Base-by-base conservation (phyloP, 2,888 invertebrate genomes). In the Aphidius colemani region DNA sequence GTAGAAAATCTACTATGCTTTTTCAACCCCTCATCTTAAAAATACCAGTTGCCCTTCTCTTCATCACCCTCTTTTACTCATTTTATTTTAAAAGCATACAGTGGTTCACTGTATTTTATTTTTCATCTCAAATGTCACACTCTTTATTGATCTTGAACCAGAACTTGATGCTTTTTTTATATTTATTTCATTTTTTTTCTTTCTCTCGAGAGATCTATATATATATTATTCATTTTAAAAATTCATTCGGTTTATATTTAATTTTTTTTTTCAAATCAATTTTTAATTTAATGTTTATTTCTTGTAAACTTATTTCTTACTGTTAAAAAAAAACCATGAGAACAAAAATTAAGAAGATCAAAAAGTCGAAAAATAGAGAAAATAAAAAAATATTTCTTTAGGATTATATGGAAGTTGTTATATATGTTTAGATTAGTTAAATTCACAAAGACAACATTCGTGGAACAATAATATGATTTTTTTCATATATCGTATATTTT, bases 381-480 rank as follows among this genome's bases (percentile, higher is more conserved):
- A 41, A 11, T 39, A 51, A 50, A 58, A 51, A 63, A 18, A 46
- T 43, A 39, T 6, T 53, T 41, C 30, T 48, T 45, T 50, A 48
- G 30, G 44, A 53, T 62, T 41, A 48, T 50, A 9, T 48, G 39
- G 44, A 45, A 53, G 53, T 40, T 46, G 30, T 30, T 30, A 30
- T 30, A 30, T 30, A 30, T 30, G 30, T 30, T 30, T 30, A 30
- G 30, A 30, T 30, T 30, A 30, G 30, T 5, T 30, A 30, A 30
- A 30, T 30, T 45, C 30, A 60, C 44, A 55, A 60, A 53, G 44
- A 39, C 11, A 53, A 58, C n/a, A 53, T 63, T 63, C 58, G 58
- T 53, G 58, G 63, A 63, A 63, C 58, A 53, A 58, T 58, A 53
- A 18, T 58, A 9, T 56, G n/a, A 56, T 30, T 56, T 56, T 56